A percentile compares a stretch with the other conserved stretches of the same genome.
Evolutionary conservation across 2,113 vertebrate genomes (phyloP).

Genomic region (Dasypus novemcinctus): DNA sequence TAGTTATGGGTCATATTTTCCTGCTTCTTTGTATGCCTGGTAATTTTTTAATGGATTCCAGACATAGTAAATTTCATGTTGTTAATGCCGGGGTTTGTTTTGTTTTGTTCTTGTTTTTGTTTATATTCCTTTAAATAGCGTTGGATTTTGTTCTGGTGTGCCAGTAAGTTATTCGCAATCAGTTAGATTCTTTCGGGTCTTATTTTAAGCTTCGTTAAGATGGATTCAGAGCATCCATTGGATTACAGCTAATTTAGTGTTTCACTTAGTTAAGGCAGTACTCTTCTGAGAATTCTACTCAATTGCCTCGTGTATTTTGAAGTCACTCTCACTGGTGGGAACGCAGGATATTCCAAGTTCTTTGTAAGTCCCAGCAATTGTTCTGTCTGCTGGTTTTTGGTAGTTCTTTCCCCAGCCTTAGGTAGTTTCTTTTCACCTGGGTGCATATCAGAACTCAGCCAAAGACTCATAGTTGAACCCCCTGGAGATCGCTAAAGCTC

Average conservation of each 20-base stretch:
- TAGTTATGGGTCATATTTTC: not conserved
- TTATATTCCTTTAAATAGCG: not conserved
- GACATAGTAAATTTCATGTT: not conserved
- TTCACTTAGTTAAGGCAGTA: not conserved
- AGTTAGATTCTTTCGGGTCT: not conserved
- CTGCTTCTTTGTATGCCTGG: not conserved
- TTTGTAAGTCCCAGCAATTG: not conserved
- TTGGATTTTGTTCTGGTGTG: not conserved
- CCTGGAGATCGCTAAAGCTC: not conserved
- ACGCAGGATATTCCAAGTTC: not conserved
- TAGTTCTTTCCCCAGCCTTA: not conserved
- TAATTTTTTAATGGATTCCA: not conserved
- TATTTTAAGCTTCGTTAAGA: not conserved
- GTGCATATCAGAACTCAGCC: not conserved
- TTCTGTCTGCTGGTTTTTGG: not conserved
- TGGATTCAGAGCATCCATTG: not conserved
- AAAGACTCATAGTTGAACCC: not conserved
- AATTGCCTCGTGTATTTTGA: not conserved
- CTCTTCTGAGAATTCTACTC: not conserved
- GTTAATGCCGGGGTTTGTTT: not conserved
- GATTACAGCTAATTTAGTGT: not conserved
- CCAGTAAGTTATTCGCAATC: not conserved
- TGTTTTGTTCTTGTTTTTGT: not conserved
- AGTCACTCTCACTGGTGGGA: not conserved
- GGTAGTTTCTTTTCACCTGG: not conserved